A percentile compares a stretch with the other conserved stretches of the same genome.
These are phyloP conservation scores for Trachymyrmex septentrionalis DNA, from an alignment of 1,140 invertebrate species.

Conservation along the genomic window DNA sequence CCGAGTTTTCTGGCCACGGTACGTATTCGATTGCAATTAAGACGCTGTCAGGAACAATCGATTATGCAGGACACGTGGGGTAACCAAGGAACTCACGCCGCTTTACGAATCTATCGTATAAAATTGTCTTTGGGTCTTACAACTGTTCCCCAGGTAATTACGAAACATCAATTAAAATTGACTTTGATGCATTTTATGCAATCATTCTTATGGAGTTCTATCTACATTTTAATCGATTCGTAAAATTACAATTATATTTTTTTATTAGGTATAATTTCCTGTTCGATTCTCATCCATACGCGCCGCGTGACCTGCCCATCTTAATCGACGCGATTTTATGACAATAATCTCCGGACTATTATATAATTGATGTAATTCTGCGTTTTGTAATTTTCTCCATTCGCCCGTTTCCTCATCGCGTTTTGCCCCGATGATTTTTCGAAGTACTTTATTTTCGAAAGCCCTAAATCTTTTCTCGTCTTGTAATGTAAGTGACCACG, in stretches of 20 bases:
- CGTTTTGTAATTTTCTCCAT: too few relatives aligned
- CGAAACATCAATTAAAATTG: neutral
- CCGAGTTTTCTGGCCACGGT: neutral
- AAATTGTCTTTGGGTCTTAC: neutral
- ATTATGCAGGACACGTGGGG: constrained; percentile 36
- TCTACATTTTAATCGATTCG: neutral
- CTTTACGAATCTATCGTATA: constrained; percentile 12
- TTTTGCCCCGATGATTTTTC: too few relatives aligned
- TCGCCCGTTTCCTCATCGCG: too few relatives aligned
- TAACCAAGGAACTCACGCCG: neutral
- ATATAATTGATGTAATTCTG: too few relatives aligned
- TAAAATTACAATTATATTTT: constrained; percentile 9
- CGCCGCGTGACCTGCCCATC: too few relatives aligned
- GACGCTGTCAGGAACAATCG: constrained; percentile 33
- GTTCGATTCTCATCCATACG: too few relatives aligned
- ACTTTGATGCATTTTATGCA: neutral
- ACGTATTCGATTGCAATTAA: constrained; percentile 41
- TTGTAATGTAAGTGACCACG: too few relatives aligned
- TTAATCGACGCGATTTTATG: too few relatives aligned
- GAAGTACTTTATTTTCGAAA: too few relatives aligned
- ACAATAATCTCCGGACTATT: too few relatives aligned
- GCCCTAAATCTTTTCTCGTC: too few relatives aligned
- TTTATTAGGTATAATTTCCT: neutral
- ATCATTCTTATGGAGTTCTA: neutral
- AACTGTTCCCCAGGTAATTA: constrained; percentile 18